Evolutionary conservation across 2,113 vertebrate genomes (phyloP), one percentile per base, ranked within the genome.

Genomic region (Ranitomeya imitator): DNA sequence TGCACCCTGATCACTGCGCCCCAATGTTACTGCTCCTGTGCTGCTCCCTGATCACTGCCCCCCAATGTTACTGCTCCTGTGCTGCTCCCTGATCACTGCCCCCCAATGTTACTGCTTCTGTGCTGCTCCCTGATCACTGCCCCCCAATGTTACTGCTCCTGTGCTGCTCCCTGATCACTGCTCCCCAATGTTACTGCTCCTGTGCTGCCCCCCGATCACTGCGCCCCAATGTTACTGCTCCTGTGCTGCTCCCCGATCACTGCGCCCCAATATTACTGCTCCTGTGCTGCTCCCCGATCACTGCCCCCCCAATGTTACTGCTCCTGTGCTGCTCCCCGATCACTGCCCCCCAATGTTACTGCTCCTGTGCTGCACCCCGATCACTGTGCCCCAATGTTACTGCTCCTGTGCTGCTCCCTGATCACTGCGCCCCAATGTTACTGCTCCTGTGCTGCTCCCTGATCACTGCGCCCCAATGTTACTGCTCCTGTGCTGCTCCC

Each of bases 261-360:
- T 63, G 16, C 54, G 7, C 37, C 76, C 16, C 18, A 54, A 90
- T 91, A 90, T 21, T 90, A 90, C 91, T 90, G 89, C 83, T 16
- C 61, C 61, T 55, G 23, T 73, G 69, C n/a, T 71, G 67, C 23
- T 15, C 61, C 61, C 61, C 61, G 3, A 19, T 63, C 61, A 3
- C 5, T 63, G 61, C 21, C 61, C 61, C 65, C 26, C 18, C 61
- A 21, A 18, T 63, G 21, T 21, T 63, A 19, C 61, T 21, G 61
- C 16, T 19, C 61, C 61, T 63, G 18, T 63, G 61, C 61, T 61
- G 59, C 16, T 7, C 61, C 61, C 61, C 61, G 3, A 19, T 63
- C 61, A 3, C 18, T 21, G 61, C 21, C 1, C 61, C 61, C 18
- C 61, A 21, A 18, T 21, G 21, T 21, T 63, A 19, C 16, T 21